Percentiles rank a stretch among this genome's conserved stretches.
These are phyloP conservation scores for Herpetotheres cachinnans DNA, from an alignment of 2,113 vertebrate genomes.

Conservation along the genomic window DNA sequence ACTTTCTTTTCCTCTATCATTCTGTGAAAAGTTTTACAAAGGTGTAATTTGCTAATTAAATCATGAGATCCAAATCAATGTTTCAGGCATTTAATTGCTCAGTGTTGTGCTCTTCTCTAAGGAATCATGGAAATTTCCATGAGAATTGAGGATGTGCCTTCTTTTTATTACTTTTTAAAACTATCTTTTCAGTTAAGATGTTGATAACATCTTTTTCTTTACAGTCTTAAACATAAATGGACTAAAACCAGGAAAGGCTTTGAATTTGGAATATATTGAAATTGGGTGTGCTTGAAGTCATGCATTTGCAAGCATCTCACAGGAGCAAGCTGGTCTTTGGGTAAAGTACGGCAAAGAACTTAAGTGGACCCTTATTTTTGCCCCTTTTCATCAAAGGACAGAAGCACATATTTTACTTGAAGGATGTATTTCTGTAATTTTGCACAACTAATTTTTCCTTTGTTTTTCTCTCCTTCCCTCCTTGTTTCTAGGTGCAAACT, in stretches of 20 bases:
- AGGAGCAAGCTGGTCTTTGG: neutral
- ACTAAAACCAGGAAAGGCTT: neutral
- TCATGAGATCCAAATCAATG: neutral
- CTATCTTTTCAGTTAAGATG: neutral
- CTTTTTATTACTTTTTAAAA: neutral
- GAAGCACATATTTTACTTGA: neutral
- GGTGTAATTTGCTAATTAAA: constrained; percentile 45
- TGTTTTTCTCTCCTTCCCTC: neutral
- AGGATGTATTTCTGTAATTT: neutral
- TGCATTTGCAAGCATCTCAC: neutral
- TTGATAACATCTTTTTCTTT: neutral
- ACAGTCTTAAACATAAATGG: neutral
- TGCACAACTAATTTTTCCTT: neutral
- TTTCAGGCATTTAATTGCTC: neutral
- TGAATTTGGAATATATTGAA: neutral
- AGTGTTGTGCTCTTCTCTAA: neutral
- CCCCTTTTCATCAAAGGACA: neutral
- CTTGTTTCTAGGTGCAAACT: neutral
- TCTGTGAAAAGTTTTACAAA: neutral
- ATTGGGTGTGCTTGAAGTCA: neutral
- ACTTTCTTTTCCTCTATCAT: constrained; percentile 7
- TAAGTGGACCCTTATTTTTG: neutral
- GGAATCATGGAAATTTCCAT: constrained; percentile 40
- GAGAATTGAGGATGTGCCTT: neutral
- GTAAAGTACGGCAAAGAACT: neutral